Conservation (phyloP, 2,888 invertebrate genomes). For the Xestoiulus laeticollis region DNA sequence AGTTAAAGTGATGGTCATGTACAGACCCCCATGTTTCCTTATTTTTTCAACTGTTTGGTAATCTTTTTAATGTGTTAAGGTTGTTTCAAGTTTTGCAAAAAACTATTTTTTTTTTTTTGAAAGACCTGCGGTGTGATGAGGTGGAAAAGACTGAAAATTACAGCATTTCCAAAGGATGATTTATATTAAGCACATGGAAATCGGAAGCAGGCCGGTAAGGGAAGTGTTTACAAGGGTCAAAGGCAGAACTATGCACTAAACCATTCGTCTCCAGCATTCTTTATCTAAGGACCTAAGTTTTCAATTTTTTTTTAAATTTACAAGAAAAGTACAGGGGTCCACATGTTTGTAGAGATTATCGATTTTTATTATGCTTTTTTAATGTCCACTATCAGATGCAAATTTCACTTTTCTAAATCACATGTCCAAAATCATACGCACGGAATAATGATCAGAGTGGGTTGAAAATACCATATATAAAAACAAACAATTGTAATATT, state of each 20-base stretch:
- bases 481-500: neutral
- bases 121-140: conserved; percentile 40
- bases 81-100: conserved; percentile 29
- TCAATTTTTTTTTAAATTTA: neutral
- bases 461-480: neutral
- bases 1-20: conserved; percentile 43
- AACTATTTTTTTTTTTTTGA: neutral
- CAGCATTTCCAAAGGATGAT: neutral
- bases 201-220: neutral
- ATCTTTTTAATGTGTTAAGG: neutral
- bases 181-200: conserved; percentile 24
- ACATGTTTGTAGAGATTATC: neutral
- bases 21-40: conserved; percentile 30
- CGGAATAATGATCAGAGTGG: neutral
- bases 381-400: neutral
- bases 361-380: neutral
- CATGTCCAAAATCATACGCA: neutral
- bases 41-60: neutral
- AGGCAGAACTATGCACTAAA: neutral
- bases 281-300: neutral
- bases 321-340: conserved; percentile 24
- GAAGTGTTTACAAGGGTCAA: conserved; percentile 13
- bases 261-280: neutral
- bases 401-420: neutral
- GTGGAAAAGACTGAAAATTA: conserved; percentile 19